These are phyloP conservation scores for Morus bassanus DNA, from an alignment of 2,797 vertebrate species.

Conservation along the genomic window DNA sequence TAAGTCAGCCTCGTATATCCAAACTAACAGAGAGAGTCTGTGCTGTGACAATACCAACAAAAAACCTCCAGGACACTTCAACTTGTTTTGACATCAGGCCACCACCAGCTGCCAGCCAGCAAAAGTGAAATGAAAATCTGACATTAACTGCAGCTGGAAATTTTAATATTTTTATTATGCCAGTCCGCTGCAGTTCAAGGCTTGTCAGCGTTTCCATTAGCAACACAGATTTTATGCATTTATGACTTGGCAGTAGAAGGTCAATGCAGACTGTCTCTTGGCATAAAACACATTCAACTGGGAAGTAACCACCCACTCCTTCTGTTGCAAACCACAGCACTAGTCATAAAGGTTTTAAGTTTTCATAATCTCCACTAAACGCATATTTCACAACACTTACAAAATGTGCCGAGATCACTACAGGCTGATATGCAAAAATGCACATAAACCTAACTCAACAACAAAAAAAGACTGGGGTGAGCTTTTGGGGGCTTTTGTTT, in stretches of 20 bases:
- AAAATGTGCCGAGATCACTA: background rate
- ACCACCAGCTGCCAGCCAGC: background rate
- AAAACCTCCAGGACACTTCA: background rate
- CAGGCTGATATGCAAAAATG: background rate
- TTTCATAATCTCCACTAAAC: background rate
- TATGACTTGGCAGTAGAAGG: constrained; percentile 33
- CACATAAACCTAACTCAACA: background rate
- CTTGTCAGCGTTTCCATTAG: constrained; percentile 37
- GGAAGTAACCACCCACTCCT: background rate
- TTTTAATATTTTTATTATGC: background rate
- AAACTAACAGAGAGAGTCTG: background rate
- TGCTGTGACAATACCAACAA: background rate
- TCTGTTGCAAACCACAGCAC: background rate
- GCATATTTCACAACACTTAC: background rate
- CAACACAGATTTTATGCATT: constrained; percentile 30
- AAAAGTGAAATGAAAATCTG: background rate
- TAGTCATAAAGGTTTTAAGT: background rate
- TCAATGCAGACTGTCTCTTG: background rate
- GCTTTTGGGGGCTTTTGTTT: background rate
- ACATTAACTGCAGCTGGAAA: constrained; percentile 21
- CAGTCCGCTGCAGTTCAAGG: background rate
- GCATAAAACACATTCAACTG: background rate
- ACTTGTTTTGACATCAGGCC: background rate
- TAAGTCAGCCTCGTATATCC: background rate
- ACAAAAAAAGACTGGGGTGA: background rate